Base-by-base conservation (phyloP, 2,113 vertebrate genomes). In the Vombatus ursinus region DNA sequence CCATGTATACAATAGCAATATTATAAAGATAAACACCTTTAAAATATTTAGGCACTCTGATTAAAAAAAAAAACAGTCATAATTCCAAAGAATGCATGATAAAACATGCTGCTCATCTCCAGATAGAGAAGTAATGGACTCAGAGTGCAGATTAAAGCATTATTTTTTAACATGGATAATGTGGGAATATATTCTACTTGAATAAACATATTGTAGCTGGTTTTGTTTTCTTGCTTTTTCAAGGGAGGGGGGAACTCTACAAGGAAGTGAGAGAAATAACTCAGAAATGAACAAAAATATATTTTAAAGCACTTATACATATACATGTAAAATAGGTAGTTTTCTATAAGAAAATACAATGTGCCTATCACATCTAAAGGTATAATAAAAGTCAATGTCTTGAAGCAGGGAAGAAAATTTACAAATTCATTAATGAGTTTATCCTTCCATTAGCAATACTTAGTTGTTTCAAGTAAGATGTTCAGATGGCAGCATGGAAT, bases 401-500 rank as follows among this genome's bases (percentile, higher is more conserved):
- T 84, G 93, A 96, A 96, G 93, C 47, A 91, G 31, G 96, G 89
- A 26, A 92, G 93, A 95, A 94, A 97, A 92, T 61, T 49, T n/a
- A 48, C 97, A 96, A 95, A 96, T 94, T 84, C 94, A 97, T 96
- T 96, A 93, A 97, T 97, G 61, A n/a, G 94, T 89, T 84, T 97
- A 61, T 95, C 68, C 94, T 84, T 96, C n/a, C 93, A 94, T 97
- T 93, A 95, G 95, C 91, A 84, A 23, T 44, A 84, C n/a, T 23
- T 44, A 8, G 6, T 44, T 84, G n/a, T 84, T 84, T 84, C n/a
- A 84, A 84, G 19, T 77, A 44, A 84, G 68, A 84, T 84, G n/a
- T 84, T 84, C 44, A 44, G 37, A 44, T 84, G 19, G n/a, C 37
- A 84, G 68, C 1, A 44, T 84, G 68, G n/a, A 84, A 84, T 84